Evolutionary conservation across 2,888 invertebrate genomes (phyloP).

Genomic region (Drosophila rubida): DNA sequence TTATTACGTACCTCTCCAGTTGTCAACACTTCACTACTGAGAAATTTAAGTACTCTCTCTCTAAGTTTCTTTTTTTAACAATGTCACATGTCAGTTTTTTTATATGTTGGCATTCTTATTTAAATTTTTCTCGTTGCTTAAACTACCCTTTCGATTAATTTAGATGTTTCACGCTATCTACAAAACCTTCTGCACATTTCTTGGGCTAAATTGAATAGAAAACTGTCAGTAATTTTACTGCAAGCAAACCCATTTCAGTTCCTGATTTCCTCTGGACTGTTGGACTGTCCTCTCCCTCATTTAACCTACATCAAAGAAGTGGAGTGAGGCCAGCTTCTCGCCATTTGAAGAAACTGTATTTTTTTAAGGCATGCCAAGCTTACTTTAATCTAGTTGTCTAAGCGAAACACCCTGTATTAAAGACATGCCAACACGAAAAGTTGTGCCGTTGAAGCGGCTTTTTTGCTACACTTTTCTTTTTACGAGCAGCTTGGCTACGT

Average conservation of each 20-base stretch:
- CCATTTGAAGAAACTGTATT: not conserved
- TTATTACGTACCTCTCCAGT: too few species aligned
- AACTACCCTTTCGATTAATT: not conserved
- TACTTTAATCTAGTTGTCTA: not conserved
- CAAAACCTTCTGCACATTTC: not conserved
- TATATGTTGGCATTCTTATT: too few species aligned
- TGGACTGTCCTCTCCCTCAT: not conserved
- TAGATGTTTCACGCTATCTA: not conserved
- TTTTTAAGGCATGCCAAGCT: not conserved
- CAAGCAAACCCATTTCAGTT: not conserved
- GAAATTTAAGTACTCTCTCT: too few species aligned
- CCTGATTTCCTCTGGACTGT: not conserved
- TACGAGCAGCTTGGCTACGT: slow-evolving; percentile 53
- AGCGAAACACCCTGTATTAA: slow-evolving; percentile 57
- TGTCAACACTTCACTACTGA: too few species aligned
- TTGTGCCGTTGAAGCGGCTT: slow-evolving; percentile 18
- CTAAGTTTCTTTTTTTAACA: too few species aligned
- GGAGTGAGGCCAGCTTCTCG: not conserved
- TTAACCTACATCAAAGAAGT: not conserved
- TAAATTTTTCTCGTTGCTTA: not conserved
- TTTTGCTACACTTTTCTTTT: slow-evolving; percentile 51
- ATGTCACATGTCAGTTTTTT: too few species aligned
- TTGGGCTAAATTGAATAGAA: not conserved
- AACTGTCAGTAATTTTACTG: not conserved
- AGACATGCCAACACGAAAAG: slow-evolving; percentile 22